A percentile compares a stretch with the other conserved stretches of the same genome.
Evolutionary conservation across 2,888 invertebrate species (phyloP).

Genomic region (Andrena dorsata): DNA sequence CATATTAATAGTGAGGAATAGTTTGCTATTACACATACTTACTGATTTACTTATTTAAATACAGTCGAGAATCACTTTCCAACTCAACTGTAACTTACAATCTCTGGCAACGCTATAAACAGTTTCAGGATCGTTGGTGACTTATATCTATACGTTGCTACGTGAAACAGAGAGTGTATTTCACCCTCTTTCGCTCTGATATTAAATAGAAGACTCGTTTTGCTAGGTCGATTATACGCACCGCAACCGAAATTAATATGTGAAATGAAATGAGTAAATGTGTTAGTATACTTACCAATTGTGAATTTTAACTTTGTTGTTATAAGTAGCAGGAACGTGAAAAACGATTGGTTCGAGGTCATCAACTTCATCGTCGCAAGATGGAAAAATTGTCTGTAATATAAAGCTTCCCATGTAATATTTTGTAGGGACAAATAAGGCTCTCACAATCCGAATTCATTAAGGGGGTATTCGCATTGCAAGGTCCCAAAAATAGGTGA

Average conservation of each 20-base stretch:
- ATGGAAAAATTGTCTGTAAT: constrained; percentile 69
- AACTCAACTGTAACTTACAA: background rate
- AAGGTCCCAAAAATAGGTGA: no score
- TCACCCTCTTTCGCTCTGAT: background rate
- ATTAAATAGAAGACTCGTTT: background rate
- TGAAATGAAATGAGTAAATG: background rate
- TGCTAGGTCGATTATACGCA: background rate
- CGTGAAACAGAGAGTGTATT: background rate
- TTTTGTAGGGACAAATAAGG: no score
- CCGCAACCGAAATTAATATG: background rate
- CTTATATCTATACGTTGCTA: constrained; percentile 31
- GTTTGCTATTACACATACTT: background rate
- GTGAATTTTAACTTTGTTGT: constrained; percentile 75
- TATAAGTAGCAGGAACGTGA: constrained; percentile 65
- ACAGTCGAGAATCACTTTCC: background rate
- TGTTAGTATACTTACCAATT: constrained; percentile 68
- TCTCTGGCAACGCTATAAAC: background rate
- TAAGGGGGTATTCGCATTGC: no score
- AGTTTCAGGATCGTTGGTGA: no score
- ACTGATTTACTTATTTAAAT: background rate
- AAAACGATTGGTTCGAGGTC: constrained; percentile 54
- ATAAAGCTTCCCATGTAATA: background rate
- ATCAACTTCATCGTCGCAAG: constrained; percentile 56
- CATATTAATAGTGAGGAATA: background rate
- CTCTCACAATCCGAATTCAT: no score